Evolutionary conservation across 2,797 vertebrate genomes (phyloP).

Genomic region (Gadopsis marmoratus): DNA sequence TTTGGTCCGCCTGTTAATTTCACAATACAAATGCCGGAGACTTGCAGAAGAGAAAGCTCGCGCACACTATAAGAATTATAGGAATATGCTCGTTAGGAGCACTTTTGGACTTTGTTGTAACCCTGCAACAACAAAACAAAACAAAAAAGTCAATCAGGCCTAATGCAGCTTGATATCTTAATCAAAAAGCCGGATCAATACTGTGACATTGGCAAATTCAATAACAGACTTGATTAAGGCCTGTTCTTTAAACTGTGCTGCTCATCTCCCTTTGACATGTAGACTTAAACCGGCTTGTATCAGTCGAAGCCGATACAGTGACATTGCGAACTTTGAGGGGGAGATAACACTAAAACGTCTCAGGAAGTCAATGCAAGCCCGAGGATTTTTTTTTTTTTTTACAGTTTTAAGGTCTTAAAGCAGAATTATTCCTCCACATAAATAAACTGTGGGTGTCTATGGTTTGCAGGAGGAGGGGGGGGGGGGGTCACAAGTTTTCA

Average conservation of each 20-base stretch:
- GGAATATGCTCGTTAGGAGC: too few relatives aligned
- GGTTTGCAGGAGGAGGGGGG: neutral
- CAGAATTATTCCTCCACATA: slow-evolving; percentile 11
- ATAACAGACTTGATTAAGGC: slow-evolving; percentile 66
- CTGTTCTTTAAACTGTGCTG: slow-evolving; percentile 38
- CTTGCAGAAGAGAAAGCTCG: neutral
- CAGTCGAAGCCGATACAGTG: slow-evolving; percentile 22
- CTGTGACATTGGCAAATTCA: slow-evolving; percentile 63
- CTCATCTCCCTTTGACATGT: slow-evolving; percentile 43
- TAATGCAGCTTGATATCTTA: slow-evolving; percentile 67
- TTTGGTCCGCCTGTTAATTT: neutral
- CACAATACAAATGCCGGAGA: neutral
- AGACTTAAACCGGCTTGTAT: neutral
- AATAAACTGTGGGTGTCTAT: neutral
- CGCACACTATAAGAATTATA: neutral
- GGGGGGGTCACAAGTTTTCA: slow-evolving; percentile 55
- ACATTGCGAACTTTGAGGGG: neutral
- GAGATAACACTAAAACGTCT: neutral
- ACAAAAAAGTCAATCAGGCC: slow-evolving; percentile 34
- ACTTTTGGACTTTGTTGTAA: slow-evolving; percentile 32
- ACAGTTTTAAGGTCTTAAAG: neutral
- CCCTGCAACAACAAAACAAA: neutral
- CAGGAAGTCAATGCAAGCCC: neutral
- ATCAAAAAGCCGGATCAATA: slow-evolving; percentile 70
- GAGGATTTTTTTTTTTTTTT: neutral